Percentiles rank a stretch among this genome's conserved stretches.
Conservation (phyloP, 35 echinoderm and acorn worm genomes). For the Chiridota heheva region DNA sequence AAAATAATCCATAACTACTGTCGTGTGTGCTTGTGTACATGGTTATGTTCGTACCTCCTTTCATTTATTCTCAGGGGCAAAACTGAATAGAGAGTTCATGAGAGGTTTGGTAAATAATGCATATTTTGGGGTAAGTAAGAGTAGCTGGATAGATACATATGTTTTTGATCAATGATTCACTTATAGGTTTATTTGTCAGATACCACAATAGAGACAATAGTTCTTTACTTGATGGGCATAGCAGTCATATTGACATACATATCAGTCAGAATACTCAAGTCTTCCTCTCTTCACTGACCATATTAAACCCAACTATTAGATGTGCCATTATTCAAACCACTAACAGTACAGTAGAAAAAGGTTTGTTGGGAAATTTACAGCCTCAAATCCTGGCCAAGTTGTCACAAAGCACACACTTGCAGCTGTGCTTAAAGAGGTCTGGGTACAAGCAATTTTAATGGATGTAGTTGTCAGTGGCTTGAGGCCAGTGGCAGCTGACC, state of each 20-base stretch:
- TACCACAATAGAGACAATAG: background rate
- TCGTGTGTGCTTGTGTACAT: slow-evolving; percentile 9
- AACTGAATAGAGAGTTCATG: background rate
- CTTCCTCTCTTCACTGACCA: background rate
- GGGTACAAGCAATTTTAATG: background rate
- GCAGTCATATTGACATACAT: slow-evolving; percentile 1
- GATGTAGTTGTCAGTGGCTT: background rate
- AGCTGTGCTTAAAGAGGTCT: background rate
- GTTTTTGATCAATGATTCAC: slow-evolving; percentile 8
- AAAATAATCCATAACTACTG: slow-evolving; percentile 12
- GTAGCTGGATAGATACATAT: slow-evolving; percentile 17
- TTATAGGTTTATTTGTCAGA: background rate
- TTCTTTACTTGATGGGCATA: background rate
- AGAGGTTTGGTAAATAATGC: background rate
- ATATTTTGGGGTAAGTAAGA: slow-evolving; percentile 7
- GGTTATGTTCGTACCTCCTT: background rate
- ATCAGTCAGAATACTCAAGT: background rate
- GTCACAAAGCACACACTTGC: slow-evolving; percentile 10
- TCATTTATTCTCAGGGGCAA: slow-evolving; percentile 5
- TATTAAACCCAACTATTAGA: slow-evolving; percentile 17
- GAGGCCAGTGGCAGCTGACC: background rate
- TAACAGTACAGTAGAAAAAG: background rate
- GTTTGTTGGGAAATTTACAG: background rate
- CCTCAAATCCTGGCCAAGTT: background rate
- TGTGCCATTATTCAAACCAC: background rate